Conservation (phyloP, 2,797 vertebrate genomes). For the Tarsius wallacei region DNA sequence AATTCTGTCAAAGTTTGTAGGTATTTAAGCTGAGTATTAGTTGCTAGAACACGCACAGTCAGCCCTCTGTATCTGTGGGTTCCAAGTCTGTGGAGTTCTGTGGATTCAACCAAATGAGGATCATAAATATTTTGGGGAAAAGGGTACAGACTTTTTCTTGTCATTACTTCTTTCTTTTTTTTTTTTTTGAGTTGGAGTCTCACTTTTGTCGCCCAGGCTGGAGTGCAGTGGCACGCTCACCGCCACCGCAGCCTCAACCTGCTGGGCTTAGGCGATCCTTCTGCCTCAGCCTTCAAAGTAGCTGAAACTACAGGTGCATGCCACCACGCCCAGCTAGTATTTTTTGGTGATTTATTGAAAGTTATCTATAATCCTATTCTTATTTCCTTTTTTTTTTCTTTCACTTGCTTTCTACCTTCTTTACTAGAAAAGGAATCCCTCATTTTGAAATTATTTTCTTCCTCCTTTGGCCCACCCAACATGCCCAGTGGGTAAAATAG, state of each 20-base stretch:
- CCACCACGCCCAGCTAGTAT: not conserved
- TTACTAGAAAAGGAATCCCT: slow-evolving; percentile 43
- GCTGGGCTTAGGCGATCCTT: not conserved
- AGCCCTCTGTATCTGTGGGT: not conserved
- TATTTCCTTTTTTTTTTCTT: slow-evolving; percentile 9
- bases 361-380: slow-evolving; percentile 40
- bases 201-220: not conserved
- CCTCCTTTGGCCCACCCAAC: not conserved
- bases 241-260: not conserved
- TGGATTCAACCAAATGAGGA: not conserved
- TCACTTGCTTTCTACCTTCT: not conserved
- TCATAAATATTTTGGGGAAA: not conserved
- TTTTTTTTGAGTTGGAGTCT: not conserved
- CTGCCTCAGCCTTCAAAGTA: no score
- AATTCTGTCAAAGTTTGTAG: not conserved
- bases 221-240: not conserved
- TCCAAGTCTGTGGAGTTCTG: not conserved
- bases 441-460: not conserved
- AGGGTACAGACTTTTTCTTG: not conserved
- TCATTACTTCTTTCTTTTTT: not conserved
- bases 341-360: slow-evolving; percentile 18
- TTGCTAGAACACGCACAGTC: not conserved
- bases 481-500: not conserved
- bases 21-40: not conserved
- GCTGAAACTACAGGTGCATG: not conserved